Percentiles rank a stretch among this genome's conserved stretches.
Evolutionary conservation across 2,113 vertebrate genomes (phyloP).

Genomic region (Dendropsophus ebraccatus): DNA sequence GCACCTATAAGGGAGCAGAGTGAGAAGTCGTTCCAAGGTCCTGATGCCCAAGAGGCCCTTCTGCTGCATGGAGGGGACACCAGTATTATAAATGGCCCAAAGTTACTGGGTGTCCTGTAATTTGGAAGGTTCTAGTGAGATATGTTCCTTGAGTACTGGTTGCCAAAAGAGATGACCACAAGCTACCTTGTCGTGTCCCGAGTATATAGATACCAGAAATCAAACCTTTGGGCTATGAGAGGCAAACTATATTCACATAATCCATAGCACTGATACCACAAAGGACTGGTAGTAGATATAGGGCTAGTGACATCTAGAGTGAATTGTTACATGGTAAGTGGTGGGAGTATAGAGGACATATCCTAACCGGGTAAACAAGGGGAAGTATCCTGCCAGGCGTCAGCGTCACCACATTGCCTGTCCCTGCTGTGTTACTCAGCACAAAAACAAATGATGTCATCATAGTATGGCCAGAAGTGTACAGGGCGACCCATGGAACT

Average conservation of each 20-base stretch:
- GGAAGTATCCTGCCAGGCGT: slow-evolving; percentile 40
- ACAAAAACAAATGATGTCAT: slow-evolving; percentile 44
- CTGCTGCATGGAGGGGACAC: background rate
- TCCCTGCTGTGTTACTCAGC: slow-evolving; percentile 27
- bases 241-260: background rate
- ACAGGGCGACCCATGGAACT: background rate
- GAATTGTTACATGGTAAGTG: background rate
- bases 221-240: background rate
- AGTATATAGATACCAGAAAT: background rate
- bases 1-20: background rate
- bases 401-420: slow-evolving; percentile 7
- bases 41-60: background rate
- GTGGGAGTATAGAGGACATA: background rate
- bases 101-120: background rate
- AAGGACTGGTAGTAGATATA: background rate
- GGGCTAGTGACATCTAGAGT: background rate
- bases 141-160: background rate
- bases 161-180: background rate
- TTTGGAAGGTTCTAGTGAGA: no score
- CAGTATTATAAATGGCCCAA: background rate
- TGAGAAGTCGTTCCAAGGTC: background rate
- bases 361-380: background rate
- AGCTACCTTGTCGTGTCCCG: background rate
- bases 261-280: background rate
- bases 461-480: background rate